Base-by-base conservation (phyloP, 2,888 invertebrate species). In the Cantharis rufa region DNA sequence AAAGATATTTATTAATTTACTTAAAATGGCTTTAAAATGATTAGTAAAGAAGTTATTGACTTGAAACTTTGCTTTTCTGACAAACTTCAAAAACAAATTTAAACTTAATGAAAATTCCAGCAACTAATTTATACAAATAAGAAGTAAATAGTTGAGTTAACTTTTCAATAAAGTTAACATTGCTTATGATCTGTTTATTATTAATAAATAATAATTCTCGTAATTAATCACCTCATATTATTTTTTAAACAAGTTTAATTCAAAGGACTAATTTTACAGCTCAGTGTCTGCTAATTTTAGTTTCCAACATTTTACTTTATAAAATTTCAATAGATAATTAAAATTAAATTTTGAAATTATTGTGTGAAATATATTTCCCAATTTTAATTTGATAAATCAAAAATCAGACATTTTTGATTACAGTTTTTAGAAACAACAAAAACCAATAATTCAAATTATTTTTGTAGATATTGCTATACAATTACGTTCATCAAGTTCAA, bases 101-200 rank as follows among this genome's bases (percentile, higher is more conserved):
- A 18, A 15, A 66, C 66, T 66, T 72, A 72, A 72, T 72, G 72
- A 72, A 72, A 72, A 72, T 72, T 72, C 72, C 72, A 62, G 10
- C 64, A 68, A 68, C 61, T 72, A 72, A 72, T 72, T 66, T 72
- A 72, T 72, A 61, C 66, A 68, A 68, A 72, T 72, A 72, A 61
- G 48, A 32, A 21, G 32, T 28, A 72, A 72, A 72, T 72, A 68
- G 66, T 72, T 68, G 21, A 61, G 32, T 68, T 27, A 72, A 72
- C 48, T 72, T 68, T 48, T 48, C 48, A 48, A n/a, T 48, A 48
- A 48, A 48, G 48, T 48, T 48, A 7, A n/a, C n/a, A 48, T 48
- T 48, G 48, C n/a, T 48, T 32, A 32, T 32, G 32, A 32, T 32
- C 32, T 48, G 48, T 9, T 48, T 48, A 48, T 48, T 48, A 48